phyloP scores from a whole-genome alignment of 1,140 invertebrate genomes.

The Scaptomyza hsui region DNA sequence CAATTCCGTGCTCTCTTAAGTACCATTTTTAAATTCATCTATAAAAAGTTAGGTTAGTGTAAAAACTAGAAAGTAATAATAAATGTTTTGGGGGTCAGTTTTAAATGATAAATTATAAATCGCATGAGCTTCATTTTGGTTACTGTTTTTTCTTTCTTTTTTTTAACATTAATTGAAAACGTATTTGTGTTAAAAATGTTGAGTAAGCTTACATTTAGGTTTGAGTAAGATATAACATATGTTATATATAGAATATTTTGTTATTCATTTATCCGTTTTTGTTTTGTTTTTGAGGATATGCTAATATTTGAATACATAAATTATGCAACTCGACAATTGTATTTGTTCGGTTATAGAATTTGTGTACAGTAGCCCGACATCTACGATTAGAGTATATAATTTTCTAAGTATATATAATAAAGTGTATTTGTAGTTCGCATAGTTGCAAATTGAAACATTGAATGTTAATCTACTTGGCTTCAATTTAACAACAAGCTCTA shows the following conservation, averaged over 20 bases:
- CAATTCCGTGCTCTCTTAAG: conserved; percentile 71
- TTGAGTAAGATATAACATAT: conserved; percentile 20
- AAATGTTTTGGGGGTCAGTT: conserved; percentile 63
- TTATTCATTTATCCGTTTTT: conserved; percentile 10
- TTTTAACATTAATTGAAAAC: conserved; percentile 42
- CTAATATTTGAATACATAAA: conserved; percentile 45
- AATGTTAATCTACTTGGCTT: conserved; percentile 20
- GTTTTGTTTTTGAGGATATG: neutral
- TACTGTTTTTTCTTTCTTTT: conserved; percentile 55
- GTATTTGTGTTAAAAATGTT: conserved; percentile 35
- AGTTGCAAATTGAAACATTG: conserved; percentile 26
- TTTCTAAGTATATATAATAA: conserved; percentile 8
- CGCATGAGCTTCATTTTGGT: conserved; percentile 64
- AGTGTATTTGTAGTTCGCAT: conserved; percentile 6
- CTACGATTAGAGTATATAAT: conserved; percentile 9
- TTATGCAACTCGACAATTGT: conserved; percentile 71
- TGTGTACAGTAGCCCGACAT: conserved; percentile 68
- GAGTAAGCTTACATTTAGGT: conserved; percentile 14
- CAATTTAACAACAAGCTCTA: conserved; percentile 47
- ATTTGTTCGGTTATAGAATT: conserved; percentile 1
- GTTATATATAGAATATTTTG: conserved; percentile 22
- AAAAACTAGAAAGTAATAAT: conserved; percentile 14
- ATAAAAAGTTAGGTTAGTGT: conserved; percentile 15
- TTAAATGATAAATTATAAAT: neutral
- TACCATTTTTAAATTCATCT: conserved; percentile 6